Conservation (phyloP, 2,113 vertebrate genomes). For the Pogonocichla stellata region DNA sequence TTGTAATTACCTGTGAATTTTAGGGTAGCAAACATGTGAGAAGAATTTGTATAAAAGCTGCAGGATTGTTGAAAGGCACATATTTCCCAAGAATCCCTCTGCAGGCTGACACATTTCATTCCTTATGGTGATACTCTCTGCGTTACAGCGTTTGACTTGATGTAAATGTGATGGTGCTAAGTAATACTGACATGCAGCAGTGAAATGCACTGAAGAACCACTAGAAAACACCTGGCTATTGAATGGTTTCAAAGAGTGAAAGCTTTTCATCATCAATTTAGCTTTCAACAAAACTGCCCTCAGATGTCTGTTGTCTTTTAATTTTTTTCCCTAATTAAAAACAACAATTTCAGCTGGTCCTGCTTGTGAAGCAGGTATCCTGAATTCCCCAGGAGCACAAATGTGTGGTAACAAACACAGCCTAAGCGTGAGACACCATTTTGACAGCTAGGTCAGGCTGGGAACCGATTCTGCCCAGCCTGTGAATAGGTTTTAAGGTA, state of each 20-base stretch:
- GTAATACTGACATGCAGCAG: conserved; percentile 41
- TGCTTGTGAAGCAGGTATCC: neutral
- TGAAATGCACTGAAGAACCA: conserved; percentile 53
- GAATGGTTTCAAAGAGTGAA: conserved; percentile 51
- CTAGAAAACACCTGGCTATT: conserved; percentile 63
- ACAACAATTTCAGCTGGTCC: neutral
- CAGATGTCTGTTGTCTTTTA: neutral
- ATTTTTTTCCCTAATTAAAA: conserved; percentile 45
- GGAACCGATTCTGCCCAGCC: neutral
- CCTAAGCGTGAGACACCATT: neutral
- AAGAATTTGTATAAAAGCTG: conserved; percentile 65
- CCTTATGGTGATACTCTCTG: conserved; percentile 54
- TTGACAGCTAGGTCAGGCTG: conserved; percentile 11
- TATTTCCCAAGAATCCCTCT: conserved; percentile 63
- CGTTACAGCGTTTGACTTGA: conserved; percentile 62
- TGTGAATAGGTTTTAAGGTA: neutral
- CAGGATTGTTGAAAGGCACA: conserved; percentile 69
- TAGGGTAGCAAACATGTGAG: conserved; percentile 70
- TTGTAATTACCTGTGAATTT: conserved; percentile 73
- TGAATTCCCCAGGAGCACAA: neutral
- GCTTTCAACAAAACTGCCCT: conserved; percentile 11
- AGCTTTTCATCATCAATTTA: conserved; percentile 55
- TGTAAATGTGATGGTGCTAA: conserved; percentile 63
- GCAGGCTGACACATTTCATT: conserved; percentile 63
- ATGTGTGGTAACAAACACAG: neutral